Evolutionary conservation across 2,113 vertebrate species (phyloP).

Genomic region (Vanacampus margaritifer): DNA sequence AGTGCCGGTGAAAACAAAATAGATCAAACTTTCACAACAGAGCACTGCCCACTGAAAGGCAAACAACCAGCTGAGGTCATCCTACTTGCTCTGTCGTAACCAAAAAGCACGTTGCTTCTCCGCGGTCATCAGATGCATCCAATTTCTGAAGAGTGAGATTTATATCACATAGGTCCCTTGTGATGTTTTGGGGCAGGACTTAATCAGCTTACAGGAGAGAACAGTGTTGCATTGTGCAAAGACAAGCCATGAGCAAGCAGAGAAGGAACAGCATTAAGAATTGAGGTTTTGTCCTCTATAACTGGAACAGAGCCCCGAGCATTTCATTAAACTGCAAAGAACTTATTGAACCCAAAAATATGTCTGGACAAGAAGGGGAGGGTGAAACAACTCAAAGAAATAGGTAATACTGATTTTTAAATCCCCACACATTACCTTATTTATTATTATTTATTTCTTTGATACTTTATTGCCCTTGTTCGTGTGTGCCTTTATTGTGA

Average conservation of each 20-base stretch:
- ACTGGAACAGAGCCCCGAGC: constrained; percentile 33
- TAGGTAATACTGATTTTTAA: background rate
- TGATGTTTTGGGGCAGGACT: constrained; percentile 28
- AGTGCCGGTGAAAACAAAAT: constrained; percentile 25
- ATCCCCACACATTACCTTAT: no score
- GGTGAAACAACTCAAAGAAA: background rate
- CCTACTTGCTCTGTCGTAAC: background rate
- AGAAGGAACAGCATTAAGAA: constrained; percentile 15
- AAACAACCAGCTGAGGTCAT: constrained; percentile 10
- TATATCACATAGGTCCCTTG: constrained; percentile 4
- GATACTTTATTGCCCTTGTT: no score
- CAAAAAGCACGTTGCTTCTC: background rate
- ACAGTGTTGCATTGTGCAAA: constrained; percentile 24
- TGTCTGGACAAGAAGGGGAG: background rate
- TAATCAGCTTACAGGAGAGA: constrained; percentile 39
- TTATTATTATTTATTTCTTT: no score
- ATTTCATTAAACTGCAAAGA: constrained; percentile 27
- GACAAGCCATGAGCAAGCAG: constrained; percentile 39
- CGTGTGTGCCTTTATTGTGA: no score
- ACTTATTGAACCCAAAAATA: background rate
- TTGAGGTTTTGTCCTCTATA: constrained; percentile 38
- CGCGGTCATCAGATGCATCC: no score
- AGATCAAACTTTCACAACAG: constrained; percentile 27
- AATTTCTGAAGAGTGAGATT: constrained; percentile 10
- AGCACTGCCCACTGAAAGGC: constrained; percentile 13